Base-by-base conservation (phyloP, 2,888 invertebrate genomes). In the Margaritifera margaritifera region DNA sequence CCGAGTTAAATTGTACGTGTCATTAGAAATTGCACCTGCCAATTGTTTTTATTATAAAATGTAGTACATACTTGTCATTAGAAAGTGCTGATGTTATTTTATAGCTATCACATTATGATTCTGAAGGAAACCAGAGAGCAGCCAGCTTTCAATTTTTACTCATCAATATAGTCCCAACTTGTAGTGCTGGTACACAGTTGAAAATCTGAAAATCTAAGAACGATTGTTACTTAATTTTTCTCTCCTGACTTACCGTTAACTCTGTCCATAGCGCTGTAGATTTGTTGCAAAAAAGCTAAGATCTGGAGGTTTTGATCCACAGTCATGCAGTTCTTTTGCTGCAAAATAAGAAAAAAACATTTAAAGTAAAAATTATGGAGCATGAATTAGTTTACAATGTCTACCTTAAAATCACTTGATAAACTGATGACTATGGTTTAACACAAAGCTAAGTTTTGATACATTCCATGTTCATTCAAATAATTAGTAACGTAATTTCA, bases 281-380 rank as follows among this genome's bases (percentile, higher is more conserved):
- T 65, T 42, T 70, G 71, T 66, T 75, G 74, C 53, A 74, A 66
- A 8, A 80, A 65, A 60, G 71, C 20, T 56, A 77, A 61, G 20
- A 66, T 66, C 50, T 80, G 78, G 18, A 72, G 68, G 20, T 66
- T 68, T 20, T 77, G 72, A 51, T 75, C 75, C 53, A 57, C 51
- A 42, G 75, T 79, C 27, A 75, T 62, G 59, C 72, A 71, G 52
- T 66, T 74, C 24, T 58, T 59, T 53, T 69, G 24, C 79, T 79
- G 69, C 18, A 77, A 72, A 62, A 31, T 42, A 50, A 31, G 4
- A 59, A 18, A 59, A 27, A 31, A 50, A 1, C 15, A n/a, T n/a
- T 20, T 55, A 0, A 15, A 42, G 42, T 42, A 42, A 42, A 15
- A 42, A 0, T 42, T 42, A 42, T 11, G 57, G 3, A 61, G 51